Evolutionary conservation across 2,888 invertebrate genomes (phyloP), one percentile per base, ranked within the genome.

Genomic region (Malacosoma neustria): DNA sequence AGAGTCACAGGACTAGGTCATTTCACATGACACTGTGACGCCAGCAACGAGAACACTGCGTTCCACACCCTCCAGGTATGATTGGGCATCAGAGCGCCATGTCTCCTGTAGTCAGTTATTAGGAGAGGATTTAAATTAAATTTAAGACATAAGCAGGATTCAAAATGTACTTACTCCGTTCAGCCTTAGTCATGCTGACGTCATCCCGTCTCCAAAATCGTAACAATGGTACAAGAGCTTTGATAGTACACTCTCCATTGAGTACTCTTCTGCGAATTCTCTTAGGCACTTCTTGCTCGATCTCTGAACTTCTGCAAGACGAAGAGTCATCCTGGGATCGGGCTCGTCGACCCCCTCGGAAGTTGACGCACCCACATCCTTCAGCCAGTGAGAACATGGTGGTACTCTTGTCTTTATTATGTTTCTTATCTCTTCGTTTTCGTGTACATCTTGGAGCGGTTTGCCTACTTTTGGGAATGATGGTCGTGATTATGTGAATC

Each of bases 101-200:
- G n/a, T n/a, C n/a, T n/a, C n/a, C n/a, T n/a, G n/a, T n/a, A n/a
- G n/a, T n/a, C n/a, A n/a, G n/a, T n/a, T n/a, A n/a, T n/a, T n/a
- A n/a, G n/a, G n/a, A n/a, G n/a, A n/a, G n/a, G n/a, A n/a, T n/a
- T n/a, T n/a, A n/a, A n/a, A n/a, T n/a, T n/a, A n/a, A n/a, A n/a
- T n/a, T n/a, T n/a, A n/a, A n/a, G n/a, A n/a, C n/a, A 6, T 12
- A 30, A 13, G 32, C 29, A 14, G 7, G 22, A 30, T 35, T 35
- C 6, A 37, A 15, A 9, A 13, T 33, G 13, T 38, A 72, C 90
- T 91, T 72, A 93, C 93, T 92, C 85, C 92, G 88, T 75, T 92
- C 92, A 39, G 92, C 89, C 69, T 91, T 92, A 13, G 92, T 91
- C 91, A 92, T 92, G 75, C 91, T 91, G 70, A 91, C 89, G 48